Evolutionary conservation across 2,797 vertebrate genomes (phyloP).

Genomic region (Echeneis naucrates): DNA sequence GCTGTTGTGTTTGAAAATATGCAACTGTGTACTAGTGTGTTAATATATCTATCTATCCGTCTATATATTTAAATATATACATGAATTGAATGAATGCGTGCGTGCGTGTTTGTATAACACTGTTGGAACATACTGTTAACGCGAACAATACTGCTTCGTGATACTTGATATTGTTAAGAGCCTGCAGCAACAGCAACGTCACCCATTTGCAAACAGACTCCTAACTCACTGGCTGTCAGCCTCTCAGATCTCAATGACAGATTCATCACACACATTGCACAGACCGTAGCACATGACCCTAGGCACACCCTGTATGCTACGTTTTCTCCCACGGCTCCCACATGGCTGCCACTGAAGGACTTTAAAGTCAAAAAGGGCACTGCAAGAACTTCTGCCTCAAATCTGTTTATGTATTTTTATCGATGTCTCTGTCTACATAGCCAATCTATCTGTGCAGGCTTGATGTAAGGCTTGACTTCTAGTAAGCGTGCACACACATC

Average conservation of each 20-base stretch:
- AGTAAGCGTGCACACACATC: background rate
- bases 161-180: slow-evolving; percentile 5
- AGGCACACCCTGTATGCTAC: slow-evolving; percentile 13
- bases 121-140: too few relatives aligned
- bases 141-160: background rate
- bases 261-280: slow-evolving; percentile 35
- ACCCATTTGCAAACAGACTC: background rate
- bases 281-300: slow-evolving; percentile 27
- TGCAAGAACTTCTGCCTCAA: background rate
- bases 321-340: slow-evolving; percentile 32
- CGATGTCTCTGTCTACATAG: background rate
- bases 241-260: slow-evolving; percentile 28
- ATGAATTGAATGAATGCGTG: too few relatives aligned
- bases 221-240: background rate
- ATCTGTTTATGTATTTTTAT: background rate
- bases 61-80: too few relatives aligned
- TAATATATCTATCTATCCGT: too few relatives aligned
- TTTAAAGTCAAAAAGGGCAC: slow-evolving; percentile 11
- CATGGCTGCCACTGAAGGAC: background rate
- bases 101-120: too few relatives aligned
- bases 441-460: background rate
- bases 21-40: background rate
- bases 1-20: background rate
- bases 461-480: background rate
- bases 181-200: slow-evolving; percentile 9